These are phyloP conservation scores for Phymastichus coffea DNA, from an alignment of 1,140 invertebrate genomes.

Conservation along the genomic window DNA sequence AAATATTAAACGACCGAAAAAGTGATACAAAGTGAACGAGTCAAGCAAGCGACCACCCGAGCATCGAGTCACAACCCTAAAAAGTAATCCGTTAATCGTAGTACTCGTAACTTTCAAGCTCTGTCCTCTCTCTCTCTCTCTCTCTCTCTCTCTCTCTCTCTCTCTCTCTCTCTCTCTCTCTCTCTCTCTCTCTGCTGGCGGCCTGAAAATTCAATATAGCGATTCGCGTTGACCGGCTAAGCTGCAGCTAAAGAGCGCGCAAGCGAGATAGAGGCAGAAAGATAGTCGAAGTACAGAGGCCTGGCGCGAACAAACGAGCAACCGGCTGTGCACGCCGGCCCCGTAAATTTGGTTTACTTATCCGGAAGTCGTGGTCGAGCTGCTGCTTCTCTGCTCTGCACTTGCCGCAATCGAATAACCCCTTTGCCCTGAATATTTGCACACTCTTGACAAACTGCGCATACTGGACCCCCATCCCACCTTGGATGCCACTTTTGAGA, in stretches of 20 bases:
- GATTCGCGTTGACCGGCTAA: conserved; percentile 15
- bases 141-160: too few relatives aligned
- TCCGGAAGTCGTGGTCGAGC: conserved; percentile 39
- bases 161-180: background rate
- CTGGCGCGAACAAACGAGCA: conserved; percentile 11
- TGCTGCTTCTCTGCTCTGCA: conserved; percentile 23
- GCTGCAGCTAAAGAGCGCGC: background rate
- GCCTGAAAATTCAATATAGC: conserved; percentile 18
- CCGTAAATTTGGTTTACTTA: conserved; percentile 52
- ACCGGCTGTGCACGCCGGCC: conserved; percentile 6
- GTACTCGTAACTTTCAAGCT: too few relatives aligned
- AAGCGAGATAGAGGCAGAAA: background rate
- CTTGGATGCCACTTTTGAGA: background rate
- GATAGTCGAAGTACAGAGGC: background rate
- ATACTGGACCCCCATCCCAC: conserved; percentile 8
- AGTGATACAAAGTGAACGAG: too few relatives aligned
- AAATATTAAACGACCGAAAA: too few relatives aligned
- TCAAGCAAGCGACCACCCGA: too few relatives aligned
- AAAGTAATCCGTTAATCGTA: too few relatives aligned
- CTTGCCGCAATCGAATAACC: conserved; percentile 50
- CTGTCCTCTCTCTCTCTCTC: too few relatives aligned
- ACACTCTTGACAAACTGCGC: conserved; percentile 36
- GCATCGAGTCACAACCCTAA: too few relatives aligned
- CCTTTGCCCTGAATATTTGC: conserved; percentile 43
- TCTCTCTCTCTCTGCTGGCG: background rate